Conservation (phyloP, 2,113 vertebrate species). For the Probosciger aterrimus region DNA sequence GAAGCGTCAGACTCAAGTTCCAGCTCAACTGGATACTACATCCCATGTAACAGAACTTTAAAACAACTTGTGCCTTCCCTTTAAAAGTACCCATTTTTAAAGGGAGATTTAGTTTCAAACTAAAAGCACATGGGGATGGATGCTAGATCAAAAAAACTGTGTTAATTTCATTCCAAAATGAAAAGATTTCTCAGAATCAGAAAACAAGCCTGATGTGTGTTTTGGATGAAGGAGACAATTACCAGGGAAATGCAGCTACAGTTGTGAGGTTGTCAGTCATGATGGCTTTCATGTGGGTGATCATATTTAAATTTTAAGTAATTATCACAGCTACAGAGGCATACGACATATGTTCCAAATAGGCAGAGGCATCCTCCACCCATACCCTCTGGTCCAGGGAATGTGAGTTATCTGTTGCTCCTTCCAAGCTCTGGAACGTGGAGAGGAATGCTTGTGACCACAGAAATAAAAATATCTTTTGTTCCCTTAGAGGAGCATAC, state of each 20-base stretch:
- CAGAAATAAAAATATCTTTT: constrained; percentile 46
- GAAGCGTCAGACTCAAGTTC: neutral
- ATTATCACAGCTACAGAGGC: neutral
- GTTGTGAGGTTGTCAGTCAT: neutral
- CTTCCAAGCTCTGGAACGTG: neutral
- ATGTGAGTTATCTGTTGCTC: neutral
- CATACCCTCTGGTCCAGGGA: neutral
- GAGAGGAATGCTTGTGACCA: neutral
- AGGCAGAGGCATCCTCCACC: neutral
- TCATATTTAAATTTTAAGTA: neutral
- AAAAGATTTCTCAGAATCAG: neutral
- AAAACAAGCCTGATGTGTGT: neutral
- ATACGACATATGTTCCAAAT: neutral
- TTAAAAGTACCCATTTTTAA: neutral
- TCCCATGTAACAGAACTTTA: neutral
- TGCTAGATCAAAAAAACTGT: neutral
- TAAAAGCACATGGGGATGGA: neutral
- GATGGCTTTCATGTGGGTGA: neutral
- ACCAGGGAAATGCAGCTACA: neutral
- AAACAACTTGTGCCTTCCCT: neutral
- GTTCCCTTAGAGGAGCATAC: neutral
- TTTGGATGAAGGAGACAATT: neutral
- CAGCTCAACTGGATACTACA: neutral
- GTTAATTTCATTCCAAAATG: neutral
- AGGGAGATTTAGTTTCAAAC: neutral